A percentile compares a stretch with the other conserved stretches of the same genome.
phyloP scores from a whole-genome alignment of 2,888 invertebrate genomes.

The Drosophila prostipennis region DNA sequence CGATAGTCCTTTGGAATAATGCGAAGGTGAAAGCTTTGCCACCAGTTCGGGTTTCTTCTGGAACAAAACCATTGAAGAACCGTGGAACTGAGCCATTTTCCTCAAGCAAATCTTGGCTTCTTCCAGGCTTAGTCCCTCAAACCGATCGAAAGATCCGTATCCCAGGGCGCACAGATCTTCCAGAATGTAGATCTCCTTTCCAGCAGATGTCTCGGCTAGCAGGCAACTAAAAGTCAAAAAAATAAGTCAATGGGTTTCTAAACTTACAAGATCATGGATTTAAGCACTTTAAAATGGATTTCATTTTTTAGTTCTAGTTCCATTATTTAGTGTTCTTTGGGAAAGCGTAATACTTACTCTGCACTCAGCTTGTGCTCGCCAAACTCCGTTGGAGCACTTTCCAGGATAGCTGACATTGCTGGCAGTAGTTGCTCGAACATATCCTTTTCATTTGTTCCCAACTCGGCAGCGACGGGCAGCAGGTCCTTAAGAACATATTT shows the following conservation, averaged over 20 bases:
- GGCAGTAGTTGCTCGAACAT: conserved; percentile 72
- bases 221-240: conserved; percentile 50
- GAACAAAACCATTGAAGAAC: conserved; percentile 85
- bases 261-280: no score
- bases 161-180: conserved; percentile 84
- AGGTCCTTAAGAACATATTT: conserved; percentile 55
- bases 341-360: conserved; percentile 56
- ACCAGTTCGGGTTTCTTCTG: conserved; percentile 54
- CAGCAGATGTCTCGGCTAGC: conserved; percentile 46
- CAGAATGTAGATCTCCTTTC: conserved; percentile 72
- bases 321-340: not conserved
- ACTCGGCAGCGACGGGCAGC: no score
- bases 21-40: conserved; percentile 44
- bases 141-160: conserved; percentile 85
- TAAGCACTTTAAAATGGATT: no score
- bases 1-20: conserved; percentile 52
- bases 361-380: conserved; percentile 60
- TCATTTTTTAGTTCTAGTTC: no score
- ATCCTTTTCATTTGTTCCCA: conserved; percentile 67
- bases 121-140: conserved; percentile 84
- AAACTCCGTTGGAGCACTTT: not conserved
- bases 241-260: not conserved
- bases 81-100: conserved; percentile 86
- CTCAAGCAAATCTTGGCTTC: conserved; percentile 85
- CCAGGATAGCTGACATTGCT: conserved; percentile 57